Base-by-base conservation (phyloP, 1,140 invertebrate genomes). In the Eulimnadia texana region DNA sequence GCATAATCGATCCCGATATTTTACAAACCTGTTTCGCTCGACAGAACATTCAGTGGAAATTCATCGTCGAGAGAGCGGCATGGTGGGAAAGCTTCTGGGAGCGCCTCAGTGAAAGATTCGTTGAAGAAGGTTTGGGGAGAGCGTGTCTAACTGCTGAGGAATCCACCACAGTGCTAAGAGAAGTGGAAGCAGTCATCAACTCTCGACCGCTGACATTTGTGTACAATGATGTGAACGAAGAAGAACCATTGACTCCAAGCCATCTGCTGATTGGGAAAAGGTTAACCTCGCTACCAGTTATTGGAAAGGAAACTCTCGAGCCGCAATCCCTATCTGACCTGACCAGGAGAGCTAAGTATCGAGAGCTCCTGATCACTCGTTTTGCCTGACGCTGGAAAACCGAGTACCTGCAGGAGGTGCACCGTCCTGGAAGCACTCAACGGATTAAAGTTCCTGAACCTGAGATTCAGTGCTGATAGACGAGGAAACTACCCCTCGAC, bases 21-120 rank as follows among this genome's bases (percentile, higher is more conserved):
- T n/a, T 25, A 29, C 33, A 60, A 16, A 23, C 19, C 3, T 60
- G 22, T 60, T 1, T 2, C 65, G 28, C 51, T 58, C 23, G n/a
- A 20, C 24, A 47, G 49, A 13, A 54, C 47, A 70, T 72, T 19
- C 20, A 61, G 13, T 75, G 73, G 73, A 63, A 63, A 33, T 74
- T 72, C 62, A 72, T 68, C 60, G 68, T 70, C 16, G 68, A 69
- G 9, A 63, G 64, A 25, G 68, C 72, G 3, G 65, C 73, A 16
- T 76, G 74, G 72, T 72, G 71, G 68, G 73, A 74, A 24, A 74
- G 75, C 22, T 70, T 67, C 16, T 72, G 67, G 63, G 70, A 77
- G 60, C 52, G 75, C 3, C 28, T 25, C 74, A 6, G 53, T 70
- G 6, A 75, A 76, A 60, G 52, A 62, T 23, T 27, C 55, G 3